Base-by-base conservation (phyloP, 1,140 invertebrate genomes). In the Diachasmimorpha longicaudata region DNA sequence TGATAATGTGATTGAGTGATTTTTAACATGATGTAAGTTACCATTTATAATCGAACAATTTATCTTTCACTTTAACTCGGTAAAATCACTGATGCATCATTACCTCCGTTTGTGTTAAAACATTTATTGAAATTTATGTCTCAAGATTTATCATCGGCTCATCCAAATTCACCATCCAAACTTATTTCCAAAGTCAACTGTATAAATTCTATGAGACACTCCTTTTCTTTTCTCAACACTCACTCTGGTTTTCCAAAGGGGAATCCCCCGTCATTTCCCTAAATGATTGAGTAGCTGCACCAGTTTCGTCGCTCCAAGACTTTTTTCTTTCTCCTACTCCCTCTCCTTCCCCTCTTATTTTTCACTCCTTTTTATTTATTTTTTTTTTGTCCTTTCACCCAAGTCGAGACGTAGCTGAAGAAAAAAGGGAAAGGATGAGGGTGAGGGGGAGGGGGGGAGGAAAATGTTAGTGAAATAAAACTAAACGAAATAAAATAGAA, bases 241-340 rank as follows among this genome's bases (percentile, higher is more conserved):
- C 69, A 36, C 52, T 39, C 66, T 14, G 69, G 14, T 55, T 39
- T 37, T 71, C 63, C 44, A 44, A 73, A 31, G 58, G 48, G 70
- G 71, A 77, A 69, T 72, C 72, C 76, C 39, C 55, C 39, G 70
- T 39, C 23, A 77, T 77, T 77, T 77, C 76, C 76, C 76, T 77
- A 77, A 77, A 77, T 77, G 76, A 77, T 77, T 77, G 76, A 77
- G 76, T 77, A 74, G 72, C 74, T 75, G 46, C 68, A 48, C 74
- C 58, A 75, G 74, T 75, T 75, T 75, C 48, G 68, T 75, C 74
- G 68, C 44, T 55, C 23, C 31, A 16, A 63, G 74, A n/a, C 46
- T 46, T 31, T 77, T 74, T 70, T 66, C 42, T 13, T 19, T 25
- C 66, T 9, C 16, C 14, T 37, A 19, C 19, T 63, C 23, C n/a